Conservation (phyloP, 2,797 vertebrate genomes). For the Thalassophryne amazonica region DNA sequence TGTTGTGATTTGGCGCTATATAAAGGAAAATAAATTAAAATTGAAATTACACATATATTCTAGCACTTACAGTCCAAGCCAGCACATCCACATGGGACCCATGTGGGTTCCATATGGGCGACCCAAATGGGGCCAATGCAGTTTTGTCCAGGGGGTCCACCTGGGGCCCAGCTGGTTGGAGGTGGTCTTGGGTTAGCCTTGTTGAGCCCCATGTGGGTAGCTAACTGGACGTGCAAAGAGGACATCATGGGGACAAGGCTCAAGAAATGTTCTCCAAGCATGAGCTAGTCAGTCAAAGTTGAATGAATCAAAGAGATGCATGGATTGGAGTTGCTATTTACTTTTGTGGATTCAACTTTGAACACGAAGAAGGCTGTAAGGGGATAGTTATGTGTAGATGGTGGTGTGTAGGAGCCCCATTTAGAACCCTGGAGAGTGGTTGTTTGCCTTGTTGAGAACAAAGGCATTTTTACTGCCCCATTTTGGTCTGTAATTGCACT, state of each 20-base stretch:
- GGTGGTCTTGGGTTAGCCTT: too few species aligned
- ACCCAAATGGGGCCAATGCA: too few species aligned
- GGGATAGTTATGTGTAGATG: constrained; percentile 1
- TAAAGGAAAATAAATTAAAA: too few species aligned
- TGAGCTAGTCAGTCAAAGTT: constrained; percentile 21
- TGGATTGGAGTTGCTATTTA: constrained; percentile 44
- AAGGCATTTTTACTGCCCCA: constrained; percentile 22
- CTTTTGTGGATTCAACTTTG: constrained; percentile 28
- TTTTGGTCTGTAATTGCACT: constrained; percentile 43
- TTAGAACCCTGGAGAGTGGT: constrained; percentile 8
- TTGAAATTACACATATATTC: too few species aligned
- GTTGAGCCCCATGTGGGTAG: too few species aligned
- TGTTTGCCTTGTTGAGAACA: constrained; percentile 17
- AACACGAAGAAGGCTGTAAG: constrained; percentile 16
- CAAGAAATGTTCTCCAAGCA: constrained; percentile 42
- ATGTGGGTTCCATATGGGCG: too few species aligned
- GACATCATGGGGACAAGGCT: constrained; percentile 5
- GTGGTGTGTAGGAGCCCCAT: constrained; percentile 12
- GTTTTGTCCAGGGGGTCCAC: too few species aligned
- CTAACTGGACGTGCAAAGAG: too few species aligned
- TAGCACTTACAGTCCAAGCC: too few species aligned
- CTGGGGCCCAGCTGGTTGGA: too few species aligned
- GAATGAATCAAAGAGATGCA: constrained; percentile 50
- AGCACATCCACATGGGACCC: too few species aligned
- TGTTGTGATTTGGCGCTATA: too few species aligned